Conservation (phyloP, 30 jellyfish, hydroid and myxozoan species). For the Aurelia coerulea region DNA sequence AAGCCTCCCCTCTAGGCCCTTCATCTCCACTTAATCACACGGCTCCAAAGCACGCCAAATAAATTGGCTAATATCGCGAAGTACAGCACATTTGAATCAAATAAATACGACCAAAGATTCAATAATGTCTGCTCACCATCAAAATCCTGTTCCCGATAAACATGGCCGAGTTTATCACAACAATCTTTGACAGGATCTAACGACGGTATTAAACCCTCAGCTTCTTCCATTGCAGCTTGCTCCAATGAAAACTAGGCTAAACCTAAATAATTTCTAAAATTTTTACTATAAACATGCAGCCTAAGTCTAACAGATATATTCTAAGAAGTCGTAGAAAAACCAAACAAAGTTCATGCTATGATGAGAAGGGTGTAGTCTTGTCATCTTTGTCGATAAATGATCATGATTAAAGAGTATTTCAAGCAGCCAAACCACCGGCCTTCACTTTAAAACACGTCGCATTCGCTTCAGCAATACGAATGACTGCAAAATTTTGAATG, state of each 20-base stretch:
- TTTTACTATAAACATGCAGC: neutral
- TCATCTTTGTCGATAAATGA: constrained; percentile 56
- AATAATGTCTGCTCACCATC: constrained; percentile 54
- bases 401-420: constrained; percentile 4
- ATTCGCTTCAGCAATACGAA: neutral
- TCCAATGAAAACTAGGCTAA: neutral
- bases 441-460: neutral
- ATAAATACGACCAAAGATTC: no score
- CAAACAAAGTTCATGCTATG: constrained; percentile 85
- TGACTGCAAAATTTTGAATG: neutral
- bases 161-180: constrained; percentile 31
- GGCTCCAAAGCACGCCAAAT: no score
- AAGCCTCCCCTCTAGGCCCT: no score
- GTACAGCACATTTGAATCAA: no score
- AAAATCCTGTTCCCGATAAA: constrained; percentile 74
- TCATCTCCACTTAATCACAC: no score
- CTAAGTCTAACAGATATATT: constrained; percentile 28
- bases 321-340: constrained; percentile 93
- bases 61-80: no score
- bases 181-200: constrained; percentile 76
- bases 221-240: constrained; percentile 26
- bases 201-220: constrained; percentile 34
- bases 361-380: constrained; percentile 91
- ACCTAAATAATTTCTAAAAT: neutral
- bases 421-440: neutral